Conservation (phyloP, 2,797 vertebrate genomes). For the Anisognathus igniventris region DNA sequence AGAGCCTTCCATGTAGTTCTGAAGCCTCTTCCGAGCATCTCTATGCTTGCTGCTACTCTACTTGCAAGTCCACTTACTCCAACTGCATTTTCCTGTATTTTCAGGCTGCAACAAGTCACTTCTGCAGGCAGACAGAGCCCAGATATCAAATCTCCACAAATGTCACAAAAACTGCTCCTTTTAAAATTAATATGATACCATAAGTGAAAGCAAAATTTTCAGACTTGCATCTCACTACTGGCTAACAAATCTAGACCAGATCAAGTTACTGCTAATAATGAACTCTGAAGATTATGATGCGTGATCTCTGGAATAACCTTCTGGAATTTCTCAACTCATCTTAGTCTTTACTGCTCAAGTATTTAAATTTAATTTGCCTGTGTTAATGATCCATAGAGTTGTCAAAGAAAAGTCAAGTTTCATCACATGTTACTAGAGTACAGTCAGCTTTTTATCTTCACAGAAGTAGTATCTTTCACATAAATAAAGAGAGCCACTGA, state of each 20-base stretch:
- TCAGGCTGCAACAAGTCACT: background rate
- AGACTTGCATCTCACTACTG: background rate
- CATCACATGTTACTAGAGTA: background rate
- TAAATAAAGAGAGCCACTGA: background rate
- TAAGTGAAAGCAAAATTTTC: background rate
- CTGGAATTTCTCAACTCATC: background rate
- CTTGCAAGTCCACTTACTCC: background rate
- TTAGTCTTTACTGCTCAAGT: background rate
- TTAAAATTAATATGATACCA: accelerated
- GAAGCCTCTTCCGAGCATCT: background rate
- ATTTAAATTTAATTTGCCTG: background rate
- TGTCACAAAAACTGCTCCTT: background rate
- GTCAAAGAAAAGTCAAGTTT: background rate
- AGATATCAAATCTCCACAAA: background rate
- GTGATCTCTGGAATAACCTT: background rate
- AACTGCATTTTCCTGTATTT: background rate
- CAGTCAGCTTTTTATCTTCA: background rate
- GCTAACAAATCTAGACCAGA: background rate
- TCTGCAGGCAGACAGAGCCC: background rate
- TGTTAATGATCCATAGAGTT: background rate
- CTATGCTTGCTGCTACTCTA: background rate
- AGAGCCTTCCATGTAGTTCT: background rate
- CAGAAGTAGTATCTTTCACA: background rate
- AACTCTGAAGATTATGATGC: background rate
- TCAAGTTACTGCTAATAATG: background rate